Percentiles rank a stretch among this genome's conserved stretches.
Conservation (phyloP, 1,140 invertebrate genomes). For the Planococcus citri region DNA sequence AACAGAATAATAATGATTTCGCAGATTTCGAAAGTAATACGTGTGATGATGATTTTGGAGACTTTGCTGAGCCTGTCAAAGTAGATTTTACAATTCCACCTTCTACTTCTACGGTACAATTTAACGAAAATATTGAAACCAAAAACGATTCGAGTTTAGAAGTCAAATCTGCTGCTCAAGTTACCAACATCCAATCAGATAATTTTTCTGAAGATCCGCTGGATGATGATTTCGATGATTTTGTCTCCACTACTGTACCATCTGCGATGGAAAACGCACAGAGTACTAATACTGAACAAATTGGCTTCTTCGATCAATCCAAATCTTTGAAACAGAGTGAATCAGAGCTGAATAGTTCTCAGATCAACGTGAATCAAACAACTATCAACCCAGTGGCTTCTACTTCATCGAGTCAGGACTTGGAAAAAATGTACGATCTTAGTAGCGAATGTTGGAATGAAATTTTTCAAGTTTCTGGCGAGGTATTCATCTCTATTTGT, state of each 20-base stretch:
- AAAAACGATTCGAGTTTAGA: too few relatives aligned
- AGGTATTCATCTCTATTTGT: neutral
- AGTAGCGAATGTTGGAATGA: neutral
- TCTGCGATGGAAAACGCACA: too few relatives aligned
- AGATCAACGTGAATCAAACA: too few relatives aligned
- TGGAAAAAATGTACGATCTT: neutral
- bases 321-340: too few relatives aligned
- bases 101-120: neutral
- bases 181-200: neutral
- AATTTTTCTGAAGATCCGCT: neutral
- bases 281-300: too few relatives aligned
- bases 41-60: neutral
- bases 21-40: neutral
- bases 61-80: too few relatives aligned
- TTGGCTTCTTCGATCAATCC: too few relatives aligned
- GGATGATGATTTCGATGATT: neutral
- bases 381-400: neutral
- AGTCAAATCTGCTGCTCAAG: neutral
- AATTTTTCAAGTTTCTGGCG: neutral
- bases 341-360: too few relatives aligned
- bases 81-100: neutral
- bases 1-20: neutral
- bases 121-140: neutral
- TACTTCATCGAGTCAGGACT: neutral
- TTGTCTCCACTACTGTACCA: neutral